Percentiles rank a stretch among this genome's conserved stretches.
These are phyloP conservation scores for Bhutanitis thaidina DNA, from an alignment of 2,888 invertebrate genomes.

Conservation along the genomic window DNA sequence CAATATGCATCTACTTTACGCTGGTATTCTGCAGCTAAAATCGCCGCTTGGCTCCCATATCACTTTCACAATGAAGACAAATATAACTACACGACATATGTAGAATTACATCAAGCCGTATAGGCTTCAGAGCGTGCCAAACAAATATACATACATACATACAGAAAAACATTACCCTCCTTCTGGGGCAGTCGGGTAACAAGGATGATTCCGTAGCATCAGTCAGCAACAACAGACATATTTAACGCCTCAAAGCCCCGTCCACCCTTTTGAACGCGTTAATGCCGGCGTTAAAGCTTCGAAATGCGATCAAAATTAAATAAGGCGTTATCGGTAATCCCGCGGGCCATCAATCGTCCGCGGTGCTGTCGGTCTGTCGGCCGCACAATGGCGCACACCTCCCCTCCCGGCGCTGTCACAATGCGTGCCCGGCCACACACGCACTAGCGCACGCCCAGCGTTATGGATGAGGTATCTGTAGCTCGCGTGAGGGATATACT, in stretches of 20 bases:
- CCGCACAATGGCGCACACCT: slow-evolving; percentile 50
- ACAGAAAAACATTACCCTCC: too few relatives aligned
- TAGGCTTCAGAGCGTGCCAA: too few relatives aligned
- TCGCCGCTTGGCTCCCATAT: too few relatives aligned
- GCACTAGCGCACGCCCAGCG: background rate
- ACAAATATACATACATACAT: too few relatives aligned
- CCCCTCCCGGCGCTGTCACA: slow-evolving; percentile 26
- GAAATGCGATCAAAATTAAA: slow-evolving; percentile 45
- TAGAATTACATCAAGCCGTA: too few relatives aligned
- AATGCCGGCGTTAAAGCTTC: slow-evolving; percentile 23
- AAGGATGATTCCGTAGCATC: background rate
- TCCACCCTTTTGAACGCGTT: slow-evolving; percentile 37
- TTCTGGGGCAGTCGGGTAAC: too few relatives aligned
- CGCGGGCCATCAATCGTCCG: slow-evolving; percentile 51
- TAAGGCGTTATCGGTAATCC: slow-evolving; percentile 62
- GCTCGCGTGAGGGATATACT: slow-evolving; percentile 4
- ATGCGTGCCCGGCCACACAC: slow-evolving; percentile 23
- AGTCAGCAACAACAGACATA: slow-evolving; percentile 13
- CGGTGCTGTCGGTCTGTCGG: slow-evolving; percentile 23
- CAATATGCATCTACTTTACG: too few relatives aligned
- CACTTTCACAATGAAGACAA: too few relatives aligned
- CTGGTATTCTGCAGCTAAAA: too few relatives aligned
- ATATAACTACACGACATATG: too few relatives aligned
- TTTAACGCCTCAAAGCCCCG: slow-evolving; percentile 21
- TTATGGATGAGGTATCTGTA: slow-evolving; percentile 30